Base-by-base conservation (phyloP, 2,888 invertebrate species). In the Monopis laevigella region DNA sequence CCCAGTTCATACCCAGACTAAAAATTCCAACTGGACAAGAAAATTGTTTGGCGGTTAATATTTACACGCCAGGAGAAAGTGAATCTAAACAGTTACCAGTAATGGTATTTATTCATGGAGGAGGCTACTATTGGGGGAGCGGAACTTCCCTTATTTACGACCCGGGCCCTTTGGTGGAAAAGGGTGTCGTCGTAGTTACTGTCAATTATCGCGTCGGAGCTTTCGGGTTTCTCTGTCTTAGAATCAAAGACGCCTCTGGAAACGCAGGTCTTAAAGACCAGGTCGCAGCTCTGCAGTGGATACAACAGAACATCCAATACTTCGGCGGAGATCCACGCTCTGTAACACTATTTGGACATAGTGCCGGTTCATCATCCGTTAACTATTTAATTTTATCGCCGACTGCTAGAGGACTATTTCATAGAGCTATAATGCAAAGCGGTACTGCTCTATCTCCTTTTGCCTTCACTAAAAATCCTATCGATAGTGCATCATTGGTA, bases 21-120 rank as follows among this genome's bases (percentile, higher is more conserved):
- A 34, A 30, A 5, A 24, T 48, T 2, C 48, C 49, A 10, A 39
- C 40, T 3, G 49, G 49, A 2, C 13, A 42, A 10, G 49, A 50
- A 42, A 42, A 47, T 40, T 50, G 49, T 28, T 36, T 50, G 7
- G 42, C 41, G 1, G 40, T 50, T 2, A 50, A 50, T 34, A 40
- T 50, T 1, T 45, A 43, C 38, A 43, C 46, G 1, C 49, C 49
- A 3, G 40, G 41, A 19, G 43, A 43, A 30, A 29, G 17, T n/a
- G 42, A 42, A 18, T n/a, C 6, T n/a, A 43, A 41, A 16, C 41
- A 40, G 1, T 41, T 43, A 4, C 44, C 49, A 3, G 47, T 50
- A 11, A 45, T 48, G 45, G 43, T 50, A 5, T 50, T 42, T 29
- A 43, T 50, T n/a, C 46, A 50, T 21, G 47, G 48, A 10, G 48